Evolutionary conservation across 2,888 invertebrate species (phyloP), one percentile per base, ranked within the genome.

Genomic region (Nowickia ferox): DNA sequence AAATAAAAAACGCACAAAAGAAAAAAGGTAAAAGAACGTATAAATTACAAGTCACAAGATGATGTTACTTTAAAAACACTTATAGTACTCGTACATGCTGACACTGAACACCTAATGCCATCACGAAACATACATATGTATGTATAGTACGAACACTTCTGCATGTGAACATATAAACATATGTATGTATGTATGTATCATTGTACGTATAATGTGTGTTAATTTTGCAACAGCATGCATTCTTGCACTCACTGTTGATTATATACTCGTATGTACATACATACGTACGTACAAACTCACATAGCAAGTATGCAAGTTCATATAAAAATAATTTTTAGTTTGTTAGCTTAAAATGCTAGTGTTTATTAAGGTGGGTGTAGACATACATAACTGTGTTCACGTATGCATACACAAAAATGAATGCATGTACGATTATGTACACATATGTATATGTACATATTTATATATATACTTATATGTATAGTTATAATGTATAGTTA

Each of bases 71-170:
- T 72, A 51, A 65, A 48, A 61, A 80, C 61, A 59, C 19, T 46
- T 57, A 63, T 72, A 81, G 63, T 87, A 76, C 87, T 72, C 77
- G 63, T 87, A 76, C 87, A 88, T 85, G 77, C 88, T 84, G 82
- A 77, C 86, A 79, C 82, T 78, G 78, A 82, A 61, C 55, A 82
- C 61, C 59, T 77, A 76, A 76, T 71, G 72, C 38, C 66, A 53
- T 72, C 72, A 72, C 53, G 48, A 57, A 57, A 63, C 77, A 81
- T 65, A 71, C 78, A 48, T n/a, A n/a, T n/a, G n/a, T n/a, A n/a
- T n/a, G n/a, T n/a, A n/a, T 53, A 30, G 30, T 30, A 30, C 30
- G 30, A 30, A 30, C 6, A 30, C 55, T 46, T 69, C 40, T 51
- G 13, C 15, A 65, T 59, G 19, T 66, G 19, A 68, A 63, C 22